Conservation (phyloP, 2,113 vertebrate genomes). For the Dascyllus trimaculatus region DNA sequence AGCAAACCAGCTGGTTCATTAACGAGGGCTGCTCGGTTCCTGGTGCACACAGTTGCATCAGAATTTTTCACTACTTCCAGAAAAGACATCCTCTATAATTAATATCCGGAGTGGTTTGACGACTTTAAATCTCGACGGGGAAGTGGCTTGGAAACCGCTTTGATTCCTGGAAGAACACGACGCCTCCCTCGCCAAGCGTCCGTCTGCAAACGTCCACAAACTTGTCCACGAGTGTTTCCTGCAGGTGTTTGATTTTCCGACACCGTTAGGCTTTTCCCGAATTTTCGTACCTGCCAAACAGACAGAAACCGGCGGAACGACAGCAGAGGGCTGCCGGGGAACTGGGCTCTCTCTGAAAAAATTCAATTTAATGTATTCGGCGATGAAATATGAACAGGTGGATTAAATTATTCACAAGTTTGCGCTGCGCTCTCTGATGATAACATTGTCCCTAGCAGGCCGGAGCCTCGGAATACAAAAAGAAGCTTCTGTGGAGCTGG, state of each 20-base stretch:
- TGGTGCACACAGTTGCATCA: neutral
- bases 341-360: slow-evolving; percentile 37
- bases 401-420: slow-evolving; percentile 78
- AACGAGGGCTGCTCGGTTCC: neutral
- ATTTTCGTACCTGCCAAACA: slow-evolving; percentile 27
- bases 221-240: neutral
- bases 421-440: slow-evolving; percentile 65
- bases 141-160: slow-evolving; percentile 21
- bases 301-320: neutral
- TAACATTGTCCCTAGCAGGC: slow-evolving; percentile 72
- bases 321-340: neutral
- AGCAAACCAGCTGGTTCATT: slow-evolving; percentile 4
- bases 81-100: neutral
- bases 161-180: slow-evolving; percentile 12
- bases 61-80: neutral
- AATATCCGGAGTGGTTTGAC: neutral
- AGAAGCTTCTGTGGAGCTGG: slow-evolving; percentile 69
- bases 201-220: neutral
- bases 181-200: neutral
- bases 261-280: neutral
- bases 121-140: neutral
- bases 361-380: slow-evolving; percentile 66
- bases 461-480: slow-evolving; percentile 64
- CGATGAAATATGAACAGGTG: slow-evolving; percentile 78
- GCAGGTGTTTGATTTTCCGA: neutral